A percentile compares a stretch with the other conserved stretches of the same genome.
Evolutionary conservation across 1,140 invertebrate species (phyloP).

Genomic region (Trichonephila inaurata): DNA sequence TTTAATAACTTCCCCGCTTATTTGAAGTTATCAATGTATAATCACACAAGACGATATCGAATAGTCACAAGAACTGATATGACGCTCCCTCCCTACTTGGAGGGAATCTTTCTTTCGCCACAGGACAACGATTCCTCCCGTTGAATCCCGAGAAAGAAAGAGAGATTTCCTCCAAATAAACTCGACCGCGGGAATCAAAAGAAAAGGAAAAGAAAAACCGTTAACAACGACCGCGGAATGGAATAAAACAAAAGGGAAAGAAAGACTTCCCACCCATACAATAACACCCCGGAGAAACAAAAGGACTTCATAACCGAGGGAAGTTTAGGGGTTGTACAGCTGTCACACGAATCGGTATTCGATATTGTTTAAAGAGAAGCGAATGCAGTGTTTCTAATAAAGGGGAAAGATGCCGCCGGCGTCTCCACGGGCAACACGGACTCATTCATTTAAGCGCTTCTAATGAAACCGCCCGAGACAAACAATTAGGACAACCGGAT

Average conservation of each 20-base stretch:
- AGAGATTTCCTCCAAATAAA: background rate
- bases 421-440: background rate
- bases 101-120: too few species aligned
- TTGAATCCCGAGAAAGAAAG: background rate
- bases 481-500: constrained; percentile 28
- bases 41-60: too few species aligned
- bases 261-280: constrained; percentile 22
- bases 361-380: constrained; percentile 60
- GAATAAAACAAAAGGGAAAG: constrained; percentile 19
- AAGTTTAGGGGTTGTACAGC: constrained; percentile 50
- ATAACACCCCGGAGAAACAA: constrained; percentile 33
- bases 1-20: too few species aligned
- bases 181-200: background rate
- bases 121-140: background rate
- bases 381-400: constrained; percentile 33
- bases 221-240: background rate
- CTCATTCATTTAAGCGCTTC: constrained; percentile 55
- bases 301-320: constrained; percentile 26
- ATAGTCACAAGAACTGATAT: too few species aligned
- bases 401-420: background rate
- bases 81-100: too few species aligned
- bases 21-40: too few species aligned
- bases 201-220: background rate
- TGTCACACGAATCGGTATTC: constrained; percentile 64
- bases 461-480: constrained; percentile 40